These are phyloP conservation scores for Cuniculus paca DNA, from an alignment of 2,797 vertebrate genomes.

Conservation along the genomic window DNA sequence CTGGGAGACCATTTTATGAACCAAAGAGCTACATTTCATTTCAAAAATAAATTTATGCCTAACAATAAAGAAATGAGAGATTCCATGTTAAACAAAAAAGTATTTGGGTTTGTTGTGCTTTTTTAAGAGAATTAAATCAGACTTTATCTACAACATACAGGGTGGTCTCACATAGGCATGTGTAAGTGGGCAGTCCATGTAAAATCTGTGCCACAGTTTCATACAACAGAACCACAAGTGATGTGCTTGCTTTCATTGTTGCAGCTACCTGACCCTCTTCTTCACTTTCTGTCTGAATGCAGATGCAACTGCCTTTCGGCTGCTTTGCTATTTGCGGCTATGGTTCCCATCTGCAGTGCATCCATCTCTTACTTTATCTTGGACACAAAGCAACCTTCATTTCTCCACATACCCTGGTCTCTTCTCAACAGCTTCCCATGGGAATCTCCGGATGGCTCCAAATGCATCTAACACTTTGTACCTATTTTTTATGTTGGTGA, in stretches of 20 bases:
- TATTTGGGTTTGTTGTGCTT: not conserved
- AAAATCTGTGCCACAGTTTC: not conserved
- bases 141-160: not conserved
- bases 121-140: not conserved
- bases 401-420: conserved; percentile 2
- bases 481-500: conserved; percentile 57
- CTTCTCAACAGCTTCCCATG: not conserved
- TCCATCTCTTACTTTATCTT: not conserved
- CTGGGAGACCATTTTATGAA: not conserved
- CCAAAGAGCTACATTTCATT: not conserved
- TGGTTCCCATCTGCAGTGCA: not conserved
- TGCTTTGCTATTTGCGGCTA: not conserved
- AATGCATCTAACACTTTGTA: conserved; percentile 1
- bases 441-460: conserved; percentile 42
- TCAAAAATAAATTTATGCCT: not conserved
- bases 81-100: not conserved
- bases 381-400: not conserved
- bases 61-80: not conserved
- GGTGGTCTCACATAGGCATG: not conserved
- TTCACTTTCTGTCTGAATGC: not conserved
- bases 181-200: not conserved
- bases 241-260: not conserved
- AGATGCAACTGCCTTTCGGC: not conserved
- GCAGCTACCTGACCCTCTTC: not conserved
- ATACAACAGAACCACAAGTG: not conserved